Base-by-base conservation (phyloP, 2,888 invertebrate genomes). In the Noctuana brunneofusca region DNA sequence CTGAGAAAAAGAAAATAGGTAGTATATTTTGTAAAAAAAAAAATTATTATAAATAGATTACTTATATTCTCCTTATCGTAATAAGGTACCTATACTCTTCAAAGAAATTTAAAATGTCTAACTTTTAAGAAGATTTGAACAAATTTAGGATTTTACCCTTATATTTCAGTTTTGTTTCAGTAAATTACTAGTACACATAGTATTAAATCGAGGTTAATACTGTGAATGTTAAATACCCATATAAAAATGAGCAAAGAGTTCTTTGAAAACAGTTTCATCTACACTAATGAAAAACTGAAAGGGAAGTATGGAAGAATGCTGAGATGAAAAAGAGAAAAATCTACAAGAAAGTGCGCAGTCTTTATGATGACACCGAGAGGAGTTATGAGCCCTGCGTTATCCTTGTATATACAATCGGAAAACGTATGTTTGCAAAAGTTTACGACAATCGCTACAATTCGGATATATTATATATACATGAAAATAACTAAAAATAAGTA, bases 1-100 rank as follows among this genome's bases (percentile, higher is more conserved):
- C 69, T 63, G 30, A 43, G 43, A 52, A 53, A 59, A 58, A 22
- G 22, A 38, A 38, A 3, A 46, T 22, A 8, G 16, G 11, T n/a
- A 16, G 38, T n/a, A 53, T 53, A 54, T 16, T 38, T 41, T 41
- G 11, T 55, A n/a, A 48, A 20, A 22, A 22, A n/a, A 18, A 43
- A 41, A 2, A 4, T 8, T 2, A 43, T 3, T n/a, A 9, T 18
- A 18, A 43, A 43, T n/a, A n/a, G n/a, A n/a, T n/a, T n/a, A n/a
- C n/a, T n/a, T n/a, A n/a, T n/a, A n/a, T n/a, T n/a, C n/a, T n/a
- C n/a, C n/a, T n/a, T n/a, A n/a, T n/a, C n/a, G n/a, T n/a, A n/a
- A n/a, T n/a, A n/a, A n/a, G n/a, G n/a, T n/a, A n/a, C n/a, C n/a
- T n/a, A n/a, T n/a, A n/a, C n/a, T n/a, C n/a, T n/a, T n/a, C n/a